Base-by-base conservation (phyloP, 2,113 vertebrate species). In the Chloropsis hardwickii region DNA sequence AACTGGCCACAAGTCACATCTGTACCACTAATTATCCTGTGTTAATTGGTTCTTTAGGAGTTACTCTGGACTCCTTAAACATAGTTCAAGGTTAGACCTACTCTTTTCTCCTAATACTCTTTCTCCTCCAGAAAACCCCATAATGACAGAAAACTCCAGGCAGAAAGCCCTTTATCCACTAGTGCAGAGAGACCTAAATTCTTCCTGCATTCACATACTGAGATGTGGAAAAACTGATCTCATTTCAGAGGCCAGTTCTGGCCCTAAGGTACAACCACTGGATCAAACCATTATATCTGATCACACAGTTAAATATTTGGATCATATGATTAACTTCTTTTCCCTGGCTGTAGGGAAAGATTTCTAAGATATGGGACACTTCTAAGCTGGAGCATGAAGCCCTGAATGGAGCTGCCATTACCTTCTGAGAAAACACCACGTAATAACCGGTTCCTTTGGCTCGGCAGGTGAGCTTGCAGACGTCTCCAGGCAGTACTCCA, bases 381-480 rank as follows among this genome's bases (percentile, higher is more conserved):
- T 74, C 37, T 40, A 23, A 70, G 80, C 12, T 15, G 29, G 25
- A 78, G 64, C 20, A 71, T 29, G 65, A 42, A 42, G 35, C 53
- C 42, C 37, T 27, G 18, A 50, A 1, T 53, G 19, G 12, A 88
- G 40, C 21, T 81, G 56, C 39, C 44, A 33, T 98, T 98, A 99
- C 99, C 99, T 99, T 99, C 93, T 99, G 99, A 47, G 99, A 99
- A 96, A 99, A 99, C 7, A 99, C 99, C 40, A 99, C 99, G 0
- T 99, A 99, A 97, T 99, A 99, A 23, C 99, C 99, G 0, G 99
- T 99, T 87, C 99, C 99, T 96, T 99, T 99, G n/a, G 99, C 99
- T 93, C 99, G 97, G 96, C 99, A 99, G 81, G 99, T 99, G 48
- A 99, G 97, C 94, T 99, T 99, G 98, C 99, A 99, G 74, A 99